Evolutionary conservation across 1,140 invertebrate species (phyloP), one percentile per base, ranked within the genome.

Genomic region (Philotrypesis tridentata): DNA sequence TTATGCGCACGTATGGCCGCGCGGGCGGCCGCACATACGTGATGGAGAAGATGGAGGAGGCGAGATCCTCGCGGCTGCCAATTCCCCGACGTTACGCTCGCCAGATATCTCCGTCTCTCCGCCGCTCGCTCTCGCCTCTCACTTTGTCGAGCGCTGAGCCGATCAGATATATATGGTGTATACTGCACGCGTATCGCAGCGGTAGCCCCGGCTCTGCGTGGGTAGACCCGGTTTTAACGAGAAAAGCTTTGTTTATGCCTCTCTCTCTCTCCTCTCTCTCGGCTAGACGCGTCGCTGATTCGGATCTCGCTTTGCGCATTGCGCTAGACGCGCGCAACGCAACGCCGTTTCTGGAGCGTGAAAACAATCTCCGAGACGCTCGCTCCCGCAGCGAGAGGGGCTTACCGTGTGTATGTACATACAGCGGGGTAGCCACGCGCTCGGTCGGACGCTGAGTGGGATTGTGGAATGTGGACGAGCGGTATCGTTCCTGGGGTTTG

Each of bases 1-100:
- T 81, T 70, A 75, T 81, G 61, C n/a, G n/a, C 79, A 75, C 79
- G 48, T 71, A 71, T 60, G 63, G 25, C 40, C 31, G 68, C 23
- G 31, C 48, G 55, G 11, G 4, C 33, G 31, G n/a, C n/a, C n/a
- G n/a, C n/a, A n/a, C 31, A 48, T 72, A 65, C 48, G 48, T n/a
- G 48, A 55, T n/a, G 48, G 48, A 55, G 48, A 55, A 55, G n/a
- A 55, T n/a, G 48, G 21, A 55, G 48, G 48, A 55, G 21, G n/a
- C n/a, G 48, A 55, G 21, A 55, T 55, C 31, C 29, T n/a, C 29
- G 14, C n/a, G n/a, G n/a, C 21, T 31, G 67, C 67, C 67, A 65
- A 65, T 65, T 65, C 63, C 25, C 48, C n/a, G 25, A n/a, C 11
- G 23, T 29, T 14, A 25, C 27, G 11, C 63, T 65, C 12, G 23